Evolutionary conservation across 2,113 vertebrate species (phyloP).

Genomic region (Telmatochromis brichardi): DNA sequence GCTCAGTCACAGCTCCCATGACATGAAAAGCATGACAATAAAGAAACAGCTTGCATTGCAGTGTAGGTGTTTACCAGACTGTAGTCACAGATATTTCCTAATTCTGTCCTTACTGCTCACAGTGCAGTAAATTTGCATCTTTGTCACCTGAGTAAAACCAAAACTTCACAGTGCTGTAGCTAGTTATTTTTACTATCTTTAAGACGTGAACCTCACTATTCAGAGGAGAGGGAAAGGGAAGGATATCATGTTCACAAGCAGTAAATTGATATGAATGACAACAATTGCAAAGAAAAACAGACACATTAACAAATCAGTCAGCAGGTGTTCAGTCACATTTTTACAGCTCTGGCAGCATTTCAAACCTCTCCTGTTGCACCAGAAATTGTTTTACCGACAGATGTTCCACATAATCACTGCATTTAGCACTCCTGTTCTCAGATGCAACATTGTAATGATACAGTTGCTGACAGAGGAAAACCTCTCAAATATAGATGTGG

Average conservation of each 20-base stretch:
- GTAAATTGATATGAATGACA: neutral
- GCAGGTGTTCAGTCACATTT: conserved; percentile 30
- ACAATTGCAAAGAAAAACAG: neutral
- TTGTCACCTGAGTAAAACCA: neutral
- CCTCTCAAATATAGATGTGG: neutral
- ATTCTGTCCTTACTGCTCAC: neutral
- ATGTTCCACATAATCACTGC: conserved; percentile 48
- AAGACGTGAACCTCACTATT: neutral
- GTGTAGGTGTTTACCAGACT: no score
- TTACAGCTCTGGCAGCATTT: conserved; percentile 21
- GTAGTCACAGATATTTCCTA: neutral
- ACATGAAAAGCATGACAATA: neutral
- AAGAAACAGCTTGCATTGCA: neutral
- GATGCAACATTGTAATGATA: conserved; percentile 18
- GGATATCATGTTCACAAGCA: neutral
- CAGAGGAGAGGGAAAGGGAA: neutral
- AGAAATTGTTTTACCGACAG: conserved; percentile 34
- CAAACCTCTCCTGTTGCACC: neutral
- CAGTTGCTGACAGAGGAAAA: neutral
- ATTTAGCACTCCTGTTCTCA: conserved; percentile 41
- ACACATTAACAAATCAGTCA: neutral
- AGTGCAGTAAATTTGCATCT: neutral
- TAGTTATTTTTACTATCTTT: neutral
- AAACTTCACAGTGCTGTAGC: neutral
- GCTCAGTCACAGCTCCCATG: neutral